Conservation (phyloP, 2,797 vertebrate genomes). For the Peromyscus aztecus region DNA sequence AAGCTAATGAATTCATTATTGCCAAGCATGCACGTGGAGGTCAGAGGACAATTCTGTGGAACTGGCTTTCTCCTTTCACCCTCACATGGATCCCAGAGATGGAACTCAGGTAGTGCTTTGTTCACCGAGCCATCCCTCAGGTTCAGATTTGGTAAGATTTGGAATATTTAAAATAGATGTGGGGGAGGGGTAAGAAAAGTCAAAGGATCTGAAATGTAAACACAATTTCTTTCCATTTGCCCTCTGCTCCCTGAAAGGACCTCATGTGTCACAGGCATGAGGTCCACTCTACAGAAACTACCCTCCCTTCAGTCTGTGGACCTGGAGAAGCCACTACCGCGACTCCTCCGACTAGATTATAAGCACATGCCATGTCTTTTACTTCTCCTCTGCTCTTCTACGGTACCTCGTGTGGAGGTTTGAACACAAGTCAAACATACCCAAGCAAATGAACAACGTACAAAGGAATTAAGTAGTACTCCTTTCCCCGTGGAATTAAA, state of each 20-base stretch:
- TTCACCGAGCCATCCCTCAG: neutral
- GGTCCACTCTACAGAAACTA: neutral
- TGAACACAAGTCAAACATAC: neutral
- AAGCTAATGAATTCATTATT: neutral
- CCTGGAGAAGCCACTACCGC: neutral
- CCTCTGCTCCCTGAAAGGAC: slow-evolving; percentile 5
- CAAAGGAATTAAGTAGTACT: neutral
- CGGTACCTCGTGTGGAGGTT: neutral
- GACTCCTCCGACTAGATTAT: neutral
- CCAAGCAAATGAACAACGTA: neutral
- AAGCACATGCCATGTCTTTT: neutral
- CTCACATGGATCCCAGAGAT: neutral
- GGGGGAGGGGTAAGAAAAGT: neutral
- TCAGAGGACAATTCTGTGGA: neutral
- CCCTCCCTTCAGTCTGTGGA: neutral
- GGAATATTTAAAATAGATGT: neutral
- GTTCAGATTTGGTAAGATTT: neutral
- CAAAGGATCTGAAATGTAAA: slow-evolving; percentile 26
- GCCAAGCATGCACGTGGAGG: neutral
- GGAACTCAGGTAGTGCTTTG: neutral
- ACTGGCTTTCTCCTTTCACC: neutral
- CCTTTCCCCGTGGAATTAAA: neutral
- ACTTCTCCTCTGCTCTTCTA: neutral
- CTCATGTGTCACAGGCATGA: neutral
- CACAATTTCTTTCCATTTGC: slow-evolving; percentile 25